Percentiles rank a stretch among this genome's conserved stretches.
These are phyloP conservation scores for Melieria crassipennis DNA, from an alignment of 2,888 invertebrate genomes.

Conservation along the genomic window DNA sequence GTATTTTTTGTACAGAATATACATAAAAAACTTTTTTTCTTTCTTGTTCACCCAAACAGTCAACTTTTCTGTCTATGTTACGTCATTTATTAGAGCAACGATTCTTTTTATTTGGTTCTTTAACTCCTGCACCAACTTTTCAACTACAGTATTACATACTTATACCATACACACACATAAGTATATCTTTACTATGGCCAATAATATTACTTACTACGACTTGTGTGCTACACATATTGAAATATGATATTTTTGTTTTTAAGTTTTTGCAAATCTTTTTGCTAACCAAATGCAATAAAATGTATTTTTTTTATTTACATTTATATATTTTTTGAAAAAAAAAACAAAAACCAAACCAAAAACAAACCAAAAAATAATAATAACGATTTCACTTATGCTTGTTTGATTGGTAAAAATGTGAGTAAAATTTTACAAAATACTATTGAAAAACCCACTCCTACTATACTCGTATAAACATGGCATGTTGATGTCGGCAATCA, in stretches of 20 bases:
- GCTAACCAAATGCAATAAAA: conserved; percentile 36
- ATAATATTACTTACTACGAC: no score
- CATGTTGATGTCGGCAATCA: conserved; percentile 40
- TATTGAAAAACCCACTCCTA: conserved; percentile 16
- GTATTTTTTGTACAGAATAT: no score
- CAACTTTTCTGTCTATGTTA: no score
- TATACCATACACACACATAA: no score
- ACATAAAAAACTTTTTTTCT: no score
- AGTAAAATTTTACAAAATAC: conserved; percentile 51
- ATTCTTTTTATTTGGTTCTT: no score
- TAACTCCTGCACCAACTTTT: not conserved
- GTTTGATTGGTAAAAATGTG: conserved; percentile 65
- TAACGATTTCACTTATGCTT: conserved; percentile 61
- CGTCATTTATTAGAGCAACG: no score
- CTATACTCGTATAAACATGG: conserved; percentile 25
- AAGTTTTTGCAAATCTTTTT: conserved; percentile 19
- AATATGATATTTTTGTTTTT: conserved; percentile 9
- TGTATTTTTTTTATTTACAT: conserved; percentile 50
- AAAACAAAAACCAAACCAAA: conserved; percentile 38
- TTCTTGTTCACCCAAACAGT: no score
- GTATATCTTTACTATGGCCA: no score
- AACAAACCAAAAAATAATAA: conserved; percentile 35
- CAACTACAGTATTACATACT: not conserved
- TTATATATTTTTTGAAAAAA: conserved; percentile 45
- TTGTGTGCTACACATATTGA: not conserved